Base-by-base conservation (phyloP, 1,140 invertebrate genomes). In the Drosophila ironensis region DNA sequence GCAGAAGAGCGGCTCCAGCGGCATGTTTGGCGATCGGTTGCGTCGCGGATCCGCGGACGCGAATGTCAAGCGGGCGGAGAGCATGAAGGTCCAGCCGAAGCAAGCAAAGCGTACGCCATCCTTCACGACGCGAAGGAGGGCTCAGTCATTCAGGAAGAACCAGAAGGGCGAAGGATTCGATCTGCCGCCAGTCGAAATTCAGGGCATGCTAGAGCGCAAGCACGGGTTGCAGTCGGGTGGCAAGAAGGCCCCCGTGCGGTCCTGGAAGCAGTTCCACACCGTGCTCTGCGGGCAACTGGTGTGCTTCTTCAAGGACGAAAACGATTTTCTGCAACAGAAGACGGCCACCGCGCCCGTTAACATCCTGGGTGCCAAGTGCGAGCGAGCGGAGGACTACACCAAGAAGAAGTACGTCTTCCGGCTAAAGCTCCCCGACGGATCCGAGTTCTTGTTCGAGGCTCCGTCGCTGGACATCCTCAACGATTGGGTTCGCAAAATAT, bases 271-370 rank as follows among this genome's bases (percentile, higher is more conserved):
- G 41, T 98, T 96, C 90, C 98, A 99, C 89, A 97, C 97, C 70
- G 98, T 99, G 20, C 91, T 99, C 1, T 99, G 97, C 88, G 98
- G 98, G 0, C 98, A 99, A 89, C 90, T 99, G 54, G 91, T 99
- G 16, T 99, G 98, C 91, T 99, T 99, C 94, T 99, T 99, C 92
- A 97, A 98, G 88, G 98, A 98, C 88, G 94, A 96, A 78, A 94
- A 95, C 60, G 97, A 98, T 92, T 99, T 98, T 91, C 91, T 93
- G 35, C 93, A 94, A 52, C 94, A 95, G 72, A 98, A 98, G 91
- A 96, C 96, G 0, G 94, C 96, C 0, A 94, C 95, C 2, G 95
- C 98, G 0, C 98, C 98, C 0, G 94, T 99, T 3, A 96, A 95
- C 42, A 95, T 99, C 44, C 94, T 97, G 60, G 95, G 97, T 66